These are phyloP conservation scores for Lucilia sericata DNA, from an alignment of 1,140 invertebrate species.

Conservation along the genomic window DNA sequence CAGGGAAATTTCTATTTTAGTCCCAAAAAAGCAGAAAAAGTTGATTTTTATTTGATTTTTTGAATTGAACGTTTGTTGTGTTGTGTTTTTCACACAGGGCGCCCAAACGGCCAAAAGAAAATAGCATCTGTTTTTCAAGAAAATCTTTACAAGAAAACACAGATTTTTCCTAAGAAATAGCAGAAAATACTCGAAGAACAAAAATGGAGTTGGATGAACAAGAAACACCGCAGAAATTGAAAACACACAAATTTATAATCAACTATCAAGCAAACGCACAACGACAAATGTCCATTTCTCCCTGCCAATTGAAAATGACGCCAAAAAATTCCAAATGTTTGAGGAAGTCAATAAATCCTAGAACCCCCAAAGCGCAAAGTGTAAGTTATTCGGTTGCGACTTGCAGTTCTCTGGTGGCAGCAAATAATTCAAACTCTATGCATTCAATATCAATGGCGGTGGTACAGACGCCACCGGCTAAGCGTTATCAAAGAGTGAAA, in stretches of 20 bases:
- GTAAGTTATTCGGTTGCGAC: background rate
- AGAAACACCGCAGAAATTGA: conserved; percentile 29
- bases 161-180: background rate
- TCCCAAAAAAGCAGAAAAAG: conserved; percentile 2
- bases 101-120: conserved; percentile 8
- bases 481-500: conserved; percentile 59
- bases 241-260: conserved; percentile 3
- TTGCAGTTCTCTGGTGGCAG: conserved; percentile 7
- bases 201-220: conserved; percentile 13
- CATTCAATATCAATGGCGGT: conserved; percentile 37
- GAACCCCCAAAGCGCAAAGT: conserved; percentile 32
- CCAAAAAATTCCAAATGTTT: conserved; percentile 30
- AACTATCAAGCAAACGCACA: background rate
- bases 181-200: background rate
- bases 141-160: background rate
- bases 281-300: background rate
- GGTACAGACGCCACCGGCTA: conserved; percentile 60
- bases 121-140: background rate
- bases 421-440: background rate
- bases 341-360: conserved; percentile 25
- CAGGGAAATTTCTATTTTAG: conserved; percentile 8
- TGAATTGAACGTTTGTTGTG: conserved; percentile 21
- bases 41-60: background rate
- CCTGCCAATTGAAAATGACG: background rate
- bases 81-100: background rate